These are phyloP conservation scores for Sternotherus odoratus DNA, from an alignment of 2,797 vertebrate genomes.

Conservation along the genomic window DNA sequence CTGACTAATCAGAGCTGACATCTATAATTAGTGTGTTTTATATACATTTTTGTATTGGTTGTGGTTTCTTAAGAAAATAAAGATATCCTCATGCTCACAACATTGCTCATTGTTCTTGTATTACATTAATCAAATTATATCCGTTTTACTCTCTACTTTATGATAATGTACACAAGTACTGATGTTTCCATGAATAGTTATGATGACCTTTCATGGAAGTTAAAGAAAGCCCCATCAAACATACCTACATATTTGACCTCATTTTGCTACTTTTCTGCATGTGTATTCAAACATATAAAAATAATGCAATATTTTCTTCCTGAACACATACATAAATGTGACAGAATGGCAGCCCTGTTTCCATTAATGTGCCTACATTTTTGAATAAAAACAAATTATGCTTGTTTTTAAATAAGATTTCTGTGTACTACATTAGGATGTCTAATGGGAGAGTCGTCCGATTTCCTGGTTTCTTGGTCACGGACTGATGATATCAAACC, in stretches of 20 bases:
- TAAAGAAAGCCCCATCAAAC: constrained; percentile 1
- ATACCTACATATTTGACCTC: constrained; percentile 10
- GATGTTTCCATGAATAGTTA: background rate
- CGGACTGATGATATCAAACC: constrained; percentile 38
- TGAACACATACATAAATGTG: background rate
- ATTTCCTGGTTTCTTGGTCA: constrained; percentile 55
- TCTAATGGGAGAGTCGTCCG: constrained; percentile 22
- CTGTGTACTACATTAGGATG: background rate
- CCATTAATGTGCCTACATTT: background rate
- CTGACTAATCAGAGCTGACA: background rate
- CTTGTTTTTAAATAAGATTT: constrained; percentile 21
- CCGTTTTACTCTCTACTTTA: background rate
- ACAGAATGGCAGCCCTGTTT: background rate
- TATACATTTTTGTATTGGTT: background rate
- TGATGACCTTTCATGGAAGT: background rate
- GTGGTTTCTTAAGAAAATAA: background rate
- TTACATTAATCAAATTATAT: constrained; percentile 14
- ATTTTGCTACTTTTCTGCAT: constrained; percentile 1
- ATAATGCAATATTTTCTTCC: constrained; percentile 23
- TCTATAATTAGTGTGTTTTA: background rate
- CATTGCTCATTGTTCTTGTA: background rate
- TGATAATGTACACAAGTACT: background rate
- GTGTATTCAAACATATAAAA: background rate
- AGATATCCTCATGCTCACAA: background rate
- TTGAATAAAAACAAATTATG: background rate